These are phyloP conservation scores for Cyanoderma ruficeps DNA, from an alignment of 2,113 vertebrate species.

Conservation along the genomic window DNA sequence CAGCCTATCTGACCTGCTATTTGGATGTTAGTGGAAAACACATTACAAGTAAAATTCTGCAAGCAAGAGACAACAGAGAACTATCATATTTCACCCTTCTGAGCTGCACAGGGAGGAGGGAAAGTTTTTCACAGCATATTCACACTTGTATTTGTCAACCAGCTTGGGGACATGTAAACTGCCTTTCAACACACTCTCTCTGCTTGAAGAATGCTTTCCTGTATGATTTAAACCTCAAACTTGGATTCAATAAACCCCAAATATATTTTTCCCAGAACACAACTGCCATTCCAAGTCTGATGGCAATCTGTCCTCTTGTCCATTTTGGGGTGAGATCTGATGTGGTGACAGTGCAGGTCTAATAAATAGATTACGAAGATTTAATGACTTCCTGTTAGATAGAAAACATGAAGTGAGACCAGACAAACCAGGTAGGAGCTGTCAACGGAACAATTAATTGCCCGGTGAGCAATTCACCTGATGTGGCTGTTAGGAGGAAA, in stretches of 20 bases:
- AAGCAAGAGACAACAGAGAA: not conserved
- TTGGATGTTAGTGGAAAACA: not conserved
- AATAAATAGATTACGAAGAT: not conserved
- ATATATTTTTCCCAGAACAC: not conserved
- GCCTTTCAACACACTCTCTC: not conserved
- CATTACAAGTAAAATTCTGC: not conserved
- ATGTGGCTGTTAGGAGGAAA: not conserved
- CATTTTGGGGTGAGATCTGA: not conserved
- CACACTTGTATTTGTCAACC: not conserved
- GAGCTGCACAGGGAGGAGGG: not conserved
- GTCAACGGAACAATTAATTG: not conserved
- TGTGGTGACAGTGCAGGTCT: not conserved
- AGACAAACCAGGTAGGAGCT: constrained; percentile 4
- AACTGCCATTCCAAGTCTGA: not conserved
- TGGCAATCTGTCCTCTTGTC: not conserved
- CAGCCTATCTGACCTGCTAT: not conserved
- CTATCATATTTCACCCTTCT: not conserved
- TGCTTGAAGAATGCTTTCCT: not conserved
- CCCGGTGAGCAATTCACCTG: not conserved
- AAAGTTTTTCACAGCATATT: not conserved
- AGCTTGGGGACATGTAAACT: not conserved
- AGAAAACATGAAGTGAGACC: not conserved
- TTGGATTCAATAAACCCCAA: not conserved
- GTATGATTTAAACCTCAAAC: not conserved
- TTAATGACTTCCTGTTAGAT: not conserved